Percentiles rank a stretch among this genome's conserved stretches.
Conservation (phyloP, 2,888 invertebrate species). For the Danaus chrysippus region DNA sequence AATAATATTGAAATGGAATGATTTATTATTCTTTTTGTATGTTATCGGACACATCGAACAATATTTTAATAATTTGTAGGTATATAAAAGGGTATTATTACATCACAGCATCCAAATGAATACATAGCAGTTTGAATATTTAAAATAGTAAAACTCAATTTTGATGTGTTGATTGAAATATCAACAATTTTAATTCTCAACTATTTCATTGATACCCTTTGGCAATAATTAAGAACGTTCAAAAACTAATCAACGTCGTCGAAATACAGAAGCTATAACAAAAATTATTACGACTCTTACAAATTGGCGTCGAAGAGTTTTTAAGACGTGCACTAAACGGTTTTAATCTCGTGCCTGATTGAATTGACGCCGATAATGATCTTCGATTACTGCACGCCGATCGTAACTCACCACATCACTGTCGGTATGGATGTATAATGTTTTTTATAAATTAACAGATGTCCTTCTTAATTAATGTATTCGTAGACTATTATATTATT, state of each 20-base stretch:
- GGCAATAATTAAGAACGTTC: neutral
- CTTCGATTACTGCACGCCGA: conserved; percentile 58
- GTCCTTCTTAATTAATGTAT: too few species aligned
- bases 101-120: neutral
- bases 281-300: conserved; percentile 5
- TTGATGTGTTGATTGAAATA: neutral
- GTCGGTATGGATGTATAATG: neutral
- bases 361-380: conserved; percentile 65
- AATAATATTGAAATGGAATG: conserved; percentile 51
- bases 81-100: conserved; percentile 19
- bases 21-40: conserved; percentile 50
- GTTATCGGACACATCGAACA: conserved; percentile 30
- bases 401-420: conserved; percentile 13
- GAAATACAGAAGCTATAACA: conserved; percentile 7
- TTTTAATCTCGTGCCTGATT: conserved; percentile 70
- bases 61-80: conserved; percentile 25
- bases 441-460: neutral
- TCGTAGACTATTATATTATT: too few species aligned
- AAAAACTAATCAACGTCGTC: conserved; percentile 1
- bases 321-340: conserved; percentile 40
- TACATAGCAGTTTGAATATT: neutral
- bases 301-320: conserved; percentile 14
- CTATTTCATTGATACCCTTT: neutral
- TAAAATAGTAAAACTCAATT: neutral
- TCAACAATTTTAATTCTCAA: neutral